These are phyloP conservation scores for Lepidonotus clava DNA, from an alignment of 2,888 invertebrate species.

Conservation along the genomic window DNA sequence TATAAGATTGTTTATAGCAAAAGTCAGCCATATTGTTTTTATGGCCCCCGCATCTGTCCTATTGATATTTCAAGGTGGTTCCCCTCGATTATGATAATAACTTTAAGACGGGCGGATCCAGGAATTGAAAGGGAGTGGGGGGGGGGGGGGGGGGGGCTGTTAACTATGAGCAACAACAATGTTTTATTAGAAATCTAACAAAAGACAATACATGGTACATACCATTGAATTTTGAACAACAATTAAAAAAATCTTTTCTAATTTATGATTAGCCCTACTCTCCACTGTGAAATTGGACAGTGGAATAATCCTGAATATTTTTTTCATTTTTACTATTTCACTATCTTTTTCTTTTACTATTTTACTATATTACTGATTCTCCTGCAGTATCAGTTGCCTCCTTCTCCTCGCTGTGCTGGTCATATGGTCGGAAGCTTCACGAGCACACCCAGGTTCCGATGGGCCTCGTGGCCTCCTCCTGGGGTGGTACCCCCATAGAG, in stretches of 20 bases:
- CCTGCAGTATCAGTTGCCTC: conserved; percentile 60
- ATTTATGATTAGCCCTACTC: too few relatives aligned
- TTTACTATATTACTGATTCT: too few relatives aligned
- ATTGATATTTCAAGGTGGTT: too few relatives aligned
- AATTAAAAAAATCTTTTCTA: too few relatives aligned
- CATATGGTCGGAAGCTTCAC: conserved; percentile 73
- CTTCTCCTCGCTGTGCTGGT: conserved; percentile 78
- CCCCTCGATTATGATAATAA: neutral
- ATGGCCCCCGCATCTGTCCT: too few relatives aligned
- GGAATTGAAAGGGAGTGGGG: neutral
- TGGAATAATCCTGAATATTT: too few relatives aligned
- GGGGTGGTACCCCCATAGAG: conserved; percentile 57
- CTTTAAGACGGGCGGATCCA: too few relatives aligned
- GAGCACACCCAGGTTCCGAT: conserved; percentile 71
- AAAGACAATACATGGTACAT: neutral
- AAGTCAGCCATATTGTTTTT: too few relatives aligned
- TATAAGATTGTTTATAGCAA: too few relatives aligned
- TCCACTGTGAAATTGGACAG: too few relatives aligned
- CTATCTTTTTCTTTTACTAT: conserved; percentile 64
- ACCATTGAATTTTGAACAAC: too few relatives aligned
- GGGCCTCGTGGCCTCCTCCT: conserved; percentile 67
- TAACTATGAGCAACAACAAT: neutral
- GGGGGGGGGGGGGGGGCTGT: neutral
- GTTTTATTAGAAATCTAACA: neutral
- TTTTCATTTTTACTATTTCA: too few relatives aligned